phyloP scores from a whole-genome alignment of 2,113 vertebrate species.

The Camarhynchus parvulus region DNA sequence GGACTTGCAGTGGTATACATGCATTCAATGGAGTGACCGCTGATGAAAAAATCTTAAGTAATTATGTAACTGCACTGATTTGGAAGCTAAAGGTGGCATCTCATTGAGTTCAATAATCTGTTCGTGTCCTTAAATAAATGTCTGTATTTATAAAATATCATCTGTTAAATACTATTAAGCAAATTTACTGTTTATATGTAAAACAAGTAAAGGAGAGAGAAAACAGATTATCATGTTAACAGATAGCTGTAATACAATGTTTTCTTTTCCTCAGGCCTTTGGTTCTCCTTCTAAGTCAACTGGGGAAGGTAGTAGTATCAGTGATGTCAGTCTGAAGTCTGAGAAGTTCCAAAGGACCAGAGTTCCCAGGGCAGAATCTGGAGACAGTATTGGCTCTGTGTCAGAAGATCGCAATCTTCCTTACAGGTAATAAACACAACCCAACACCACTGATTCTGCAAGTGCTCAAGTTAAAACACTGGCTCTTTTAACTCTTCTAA shows the following conservation, averaged over 20 bases:
- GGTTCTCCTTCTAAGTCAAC: conserved; percentile 79
- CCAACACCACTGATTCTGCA: accelerated
- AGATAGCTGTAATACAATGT: background rate
- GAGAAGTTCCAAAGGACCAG: conserved; percentile 82
- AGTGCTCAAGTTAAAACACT: background rate
- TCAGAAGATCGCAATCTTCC: conserved; percentile 84
- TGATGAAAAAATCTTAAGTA: background rate
- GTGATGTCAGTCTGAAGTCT: conserved; percentile 73
- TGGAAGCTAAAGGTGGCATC: background rate
- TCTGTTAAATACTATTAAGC: background rate
- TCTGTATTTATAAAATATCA: background rate
- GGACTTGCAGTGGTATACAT: background rate
- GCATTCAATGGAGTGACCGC: background rate
- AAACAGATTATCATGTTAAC: background rate
- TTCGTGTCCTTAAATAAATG: background rate
- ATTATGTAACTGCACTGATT: background rate
- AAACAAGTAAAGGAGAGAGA: background rate
- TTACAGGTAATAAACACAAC: conserved; percentile 83
- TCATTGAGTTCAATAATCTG: background rate
- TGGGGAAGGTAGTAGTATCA: conserved; percentile 66
- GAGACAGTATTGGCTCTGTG: conserved; percentile 74
- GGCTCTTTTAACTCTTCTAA: background rate
- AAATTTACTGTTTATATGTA: background rate
- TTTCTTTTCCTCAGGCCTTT: conserved; percentile 53
- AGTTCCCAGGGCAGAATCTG: conserved; percentile 75